Evolutionary conservation across 2,797 vertebrate species (phyloP).

Genomic region (Melopsittacus undulatus): DNA sequence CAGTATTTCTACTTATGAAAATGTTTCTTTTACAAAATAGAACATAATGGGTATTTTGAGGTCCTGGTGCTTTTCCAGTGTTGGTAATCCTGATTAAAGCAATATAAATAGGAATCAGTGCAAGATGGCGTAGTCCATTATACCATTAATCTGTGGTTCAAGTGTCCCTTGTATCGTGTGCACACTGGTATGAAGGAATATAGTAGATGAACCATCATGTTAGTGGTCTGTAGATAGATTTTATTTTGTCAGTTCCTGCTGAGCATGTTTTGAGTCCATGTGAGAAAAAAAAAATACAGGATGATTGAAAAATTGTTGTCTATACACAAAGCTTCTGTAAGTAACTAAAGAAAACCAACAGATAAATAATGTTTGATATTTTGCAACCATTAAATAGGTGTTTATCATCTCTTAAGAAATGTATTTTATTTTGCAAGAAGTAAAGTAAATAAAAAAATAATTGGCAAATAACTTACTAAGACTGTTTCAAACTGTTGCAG

Average conservation of each 20-base stretch:
- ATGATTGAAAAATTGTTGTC: background rate
- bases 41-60: background rate
- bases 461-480: background rate
- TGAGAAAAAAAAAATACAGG: background rate
- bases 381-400: background rate
- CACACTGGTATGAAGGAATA: background rate
- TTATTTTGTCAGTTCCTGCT: background rate
- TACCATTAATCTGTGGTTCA: background rate
- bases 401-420: background rate
- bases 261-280: background rate
- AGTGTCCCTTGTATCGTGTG: background rate
- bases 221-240: background rate
- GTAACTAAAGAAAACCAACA: background rate
- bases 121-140: background rate
- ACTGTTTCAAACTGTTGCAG: background rate
- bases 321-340: background rate
- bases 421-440: background rate
- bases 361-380: background rate
- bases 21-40: background rate
- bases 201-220: background rate
- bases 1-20: background rate
- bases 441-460: background rate
- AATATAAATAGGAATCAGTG: background rate
- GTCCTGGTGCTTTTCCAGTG: background rate
- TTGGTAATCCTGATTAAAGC: constrained; percentile 22